A percentile compares a stretch with the other conserved stretches of the same genome.
Conservation (phyloP, 1,140 invertebrate genomes). For the Forficula auricularia region DNA sequence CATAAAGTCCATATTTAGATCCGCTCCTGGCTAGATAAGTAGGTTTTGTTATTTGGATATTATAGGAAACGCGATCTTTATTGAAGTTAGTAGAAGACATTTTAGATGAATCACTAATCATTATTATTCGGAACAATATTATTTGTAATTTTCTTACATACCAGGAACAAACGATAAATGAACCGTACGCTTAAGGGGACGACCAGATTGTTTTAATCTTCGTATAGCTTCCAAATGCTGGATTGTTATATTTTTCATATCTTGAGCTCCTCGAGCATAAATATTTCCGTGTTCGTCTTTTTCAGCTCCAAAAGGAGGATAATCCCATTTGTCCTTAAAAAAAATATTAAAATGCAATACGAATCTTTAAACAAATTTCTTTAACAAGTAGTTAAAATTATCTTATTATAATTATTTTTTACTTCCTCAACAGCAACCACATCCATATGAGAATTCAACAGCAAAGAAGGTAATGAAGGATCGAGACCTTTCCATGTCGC, state of each 20-base stretch:
- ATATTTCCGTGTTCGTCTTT: constrained; percentile 58
- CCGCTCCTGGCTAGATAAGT: too few species aligned
- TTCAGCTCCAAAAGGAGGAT: constrained; percentile 52
- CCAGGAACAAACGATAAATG: constrained; percentile 69
- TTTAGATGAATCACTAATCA: too few species aligned
- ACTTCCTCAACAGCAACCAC: constrained; percentile 79
- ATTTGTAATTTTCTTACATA: too few species aligned
- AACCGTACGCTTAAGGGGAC: constrained; percentile 42
- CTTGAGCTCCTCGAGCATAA: constrained; percentile 61
- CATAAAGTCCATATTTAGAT: too few species aligned
- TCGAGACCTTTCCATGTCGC: constrained; percentile 64
- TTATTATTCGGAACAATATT: too few species aligned
- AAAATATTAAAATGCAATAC: not conserved
- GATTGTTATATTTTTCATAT: constrained; percentile 64
- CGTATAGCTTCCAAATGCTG: constrained; percentile 64
- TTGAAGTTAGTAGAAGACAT: too few species aligned
- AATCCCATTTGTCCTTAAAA: constrained; percentile 35
- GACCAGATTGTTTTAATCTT: constrained; percentile 36
- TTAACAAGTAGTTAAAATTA: not conserved
- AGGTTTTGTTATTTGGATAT: too few species aligned
- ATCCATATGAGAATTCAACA: constrained; percentile 88
- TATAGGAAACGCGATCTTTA: too few species aligned
- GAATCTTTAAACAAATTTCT: too few species aligned
- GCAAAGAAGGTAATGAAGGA: constrained; percentile 46
- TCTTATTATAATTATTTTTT: constrained; percentile 20